Evolutionary conservation across 2,113 vertebrate species (phyloP).

Genomic region (Colius striatus): DNA sequence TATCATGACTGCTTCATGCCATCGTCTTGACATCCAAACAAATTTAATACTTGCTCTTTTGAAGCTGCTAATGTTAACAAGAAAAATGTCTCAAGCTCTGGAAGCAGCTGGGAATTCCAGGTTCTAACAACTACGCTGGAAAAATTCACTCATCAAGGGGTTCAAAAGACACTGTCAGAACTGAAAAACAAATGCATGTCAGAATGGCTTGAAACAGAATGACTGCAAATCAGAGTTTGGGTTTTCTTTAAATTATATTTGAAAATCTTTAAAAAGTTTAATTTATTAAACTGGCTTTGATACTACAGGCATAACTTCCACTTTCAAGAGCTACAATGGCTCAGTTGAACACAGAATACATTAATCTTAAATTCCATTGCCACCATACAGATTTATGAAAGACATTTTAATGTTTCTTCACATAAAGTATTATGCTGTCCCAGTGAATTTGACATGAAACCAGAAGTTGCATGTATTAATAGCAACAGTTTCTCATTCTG

Average conservation of each 20-base stretch:
- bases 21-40: neutral
- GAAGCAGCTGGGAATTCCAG: conserved; percentile 51
- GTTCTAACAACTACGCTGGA: neutral
- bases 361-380: conserved; percentile 14
- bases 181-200: conserved; percentile 32
- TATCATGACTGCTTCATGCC: neutral
- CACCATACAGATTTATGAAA: neutral
- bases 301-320: conserved; percentile 23
- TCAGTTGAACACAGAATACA: conserved; percentile 16
- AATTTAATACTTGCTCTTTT: conserved; percentile 46
- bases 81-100: neutral
- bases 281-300: conserved; percentile 56
- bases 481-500: neutral
- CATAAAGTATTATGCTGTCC: neutral
- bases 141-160: conserved; percentile 43
- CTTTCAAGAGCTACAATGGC: conserved; percentile 48
- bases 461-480: neutral
- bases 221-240: conserved; percentile 1
- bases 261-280: conserved; percentile 50
- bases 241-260: conserved; percentile 40
- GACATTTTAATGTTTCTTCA: conserved; percentile 3
- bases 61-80: conserved; percentile 31
- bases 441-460: neutral
- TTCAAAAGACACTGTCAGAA: conserved; percentile 61
- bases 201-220: conserved; percentile 50